Conservation (phyloP, 2,113 vertebrate genomes). For the Solea solea region DNA sequence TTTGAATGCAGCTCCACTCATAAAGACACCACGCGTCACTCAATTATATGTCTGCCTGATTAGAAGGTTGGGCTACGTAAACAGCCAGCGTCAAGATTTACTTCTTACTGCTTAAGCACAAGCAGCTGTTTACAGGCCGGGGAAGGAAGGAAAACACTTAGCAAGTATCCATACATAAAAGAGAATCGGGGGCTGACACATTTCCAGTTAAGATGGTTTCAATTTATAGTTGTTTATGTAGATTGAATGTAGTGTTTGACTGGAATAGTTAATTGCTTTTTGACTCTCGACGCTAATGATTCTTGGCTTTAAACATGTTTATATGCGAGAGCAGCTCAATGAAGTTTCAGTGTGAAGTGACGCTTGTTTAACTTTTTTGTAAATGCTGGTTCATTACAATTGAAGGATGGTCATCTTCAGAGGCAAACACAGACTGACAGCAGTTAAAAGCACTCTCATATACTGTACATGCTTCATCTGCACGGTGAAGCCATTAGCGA, state of each 20-base stretch:
- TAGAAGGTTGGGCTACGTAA: conserved; percentile 85
- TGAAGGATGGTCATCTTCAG: conserved; percentile 54
- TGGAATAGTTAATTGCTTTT: conserved; percentile 46
- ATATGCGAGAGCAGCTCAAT: conserved; percentile 9
- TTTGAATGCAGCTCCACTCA: conserved; percentile 83
- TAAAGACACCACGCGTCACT: conserved; percentile 84
- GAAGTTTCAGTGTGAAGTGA: conserved; percentile 13
- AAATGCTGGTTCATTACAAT: conserved; percentile 42
- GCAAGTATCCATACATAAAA: conserved; percentile 58
- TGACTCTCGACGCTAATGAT: background rate
- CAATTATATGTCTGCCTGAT: conserved; percentile 85
- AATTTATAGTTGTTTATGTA: conserved; percentile 67
- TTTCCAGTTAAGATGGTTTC: conserved; percentile 35
- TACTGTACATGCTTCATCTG: conserved; percentile 28
- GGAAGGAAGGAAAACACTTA: conserved; percentile 70
- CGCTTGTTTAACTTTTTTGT: conserved; percentile 25
- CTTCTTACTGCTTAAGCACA: conserved; percentile 84
- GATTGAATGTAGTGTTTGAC: conserved; percentile 44
- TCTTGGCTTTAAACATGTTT: conserved; percentile 23
- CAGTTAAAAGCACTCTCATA: conserved; percentile 49
- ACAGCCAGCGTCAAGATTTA: conserved; percentile 84
- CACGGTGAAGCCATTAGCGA: conserved; percentile 24
- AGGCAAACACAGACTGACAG: conserved; percentile 45
- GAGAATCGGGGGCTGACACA: conserved; percentile 13
- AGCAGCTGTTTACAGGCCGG: conserved; percentile 82